Evolutionary conservation across 2,113 vertebrate species (phyloP).

Genomic region (Globicephala melas): DNA sequence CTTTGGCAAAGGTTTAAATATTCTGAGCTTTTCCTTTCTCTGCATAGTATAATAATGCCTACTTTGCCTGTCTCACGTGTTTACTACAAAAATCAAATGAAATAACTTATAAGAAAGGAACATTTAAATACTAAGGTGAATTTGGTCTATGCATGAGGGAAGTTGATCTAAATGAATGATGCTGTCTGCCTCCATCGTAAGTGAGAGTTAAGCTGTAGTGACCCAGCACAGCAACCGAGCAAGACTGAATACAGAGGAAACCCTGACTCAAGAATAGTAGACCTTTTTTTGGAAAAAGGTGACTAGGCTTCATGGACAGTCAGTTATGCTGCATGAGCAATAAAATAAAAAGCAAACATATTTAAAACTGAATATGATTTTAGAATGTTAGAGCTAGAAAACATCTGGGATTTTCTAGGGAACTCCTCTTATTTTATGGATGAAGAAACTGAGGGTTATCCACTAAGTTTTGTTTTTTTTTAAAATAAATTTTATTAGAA

Average conservation of each 20-base stretch:
- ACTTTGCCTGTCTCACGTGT: background rate
- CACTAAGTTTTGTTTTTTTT: slow-evolving; percentile 39
- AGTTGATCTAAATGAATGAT: background rate
- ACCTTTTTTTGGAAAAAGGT: background rate
- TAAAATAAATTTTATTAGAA: slow-evolving; percentile 85
- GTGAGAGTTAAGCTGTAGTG: background rate
- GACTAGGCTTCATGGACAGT: background rate
- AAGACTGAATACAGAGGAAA: background rate
- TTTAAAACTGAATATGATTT: background rate
- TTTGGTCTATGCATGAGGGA: background rate
- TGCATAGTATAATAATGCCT: background rate
- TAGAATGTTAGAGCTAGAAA: background rate
- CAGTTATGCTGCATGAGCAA: background rate
- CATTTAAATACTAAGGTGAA: background rate
- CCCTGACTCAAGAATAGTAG: background rate
- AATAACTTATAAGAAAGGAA: background rate
- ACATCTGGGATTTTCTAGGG: background rate
- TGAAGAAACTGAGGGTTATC: background rate
- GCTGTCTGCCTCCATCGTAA: background rate
- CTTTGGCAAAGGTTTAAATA: background rate
- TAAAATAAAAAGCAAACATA: background rate
- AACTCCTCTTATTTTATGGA: background rate
- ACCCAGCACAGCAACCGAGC: background rate
- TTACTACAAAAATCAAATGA: background rate
- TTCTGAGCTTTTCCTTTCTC: background rate